Evolutionary conservation across 2,797 vertebrate species (phyloP).

Genomic region (Mustela erminea): DNA sequence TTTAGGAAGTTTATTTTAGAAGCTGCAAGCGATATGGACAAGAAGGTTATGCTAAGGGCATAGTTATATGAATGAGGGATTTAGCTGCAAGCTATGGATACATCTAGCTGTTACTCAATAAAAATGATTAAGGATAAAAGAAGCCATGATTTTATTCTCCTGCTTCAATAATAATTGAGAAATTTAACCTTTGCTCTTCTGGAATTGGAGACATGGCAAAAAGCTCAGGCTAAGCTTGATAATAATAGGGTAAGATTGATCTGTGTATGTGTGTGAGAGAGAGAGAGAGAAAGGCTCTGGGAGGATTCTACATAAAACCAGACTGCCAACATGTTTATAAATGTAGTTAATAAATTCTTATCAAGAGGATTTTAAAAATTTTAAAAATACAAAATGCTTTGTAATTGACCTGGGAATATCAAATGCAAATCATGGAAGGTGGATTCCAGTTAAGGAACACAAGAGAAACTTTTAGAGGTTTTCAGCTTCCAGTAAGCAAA

Average conservation of each 20-base stretch:
- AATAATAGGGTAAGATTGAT: not conserved
- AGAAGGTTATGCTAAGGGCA: not conserved
- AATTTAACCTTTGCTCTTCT: not conserved
- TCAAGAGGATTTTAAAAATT: not conserved
- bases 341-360: constrained; percentile 2
- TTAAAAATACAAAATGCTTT: not conserved
- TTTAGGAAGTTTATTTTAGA: constrained; percentile 5
- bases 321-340: not conserved
- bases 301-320: not conserved
- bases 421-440: not conserved
- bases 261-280: not conserved
- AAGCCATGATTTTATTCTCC: not conserved
- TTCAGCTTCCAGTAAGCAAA: not conserved
- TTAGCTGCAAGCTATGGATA: not conserved
- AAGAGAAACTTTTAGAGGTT: not conserved
- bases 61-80: not conserved
- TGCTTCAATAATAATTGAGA: not conserved
- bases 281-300: not conserved
- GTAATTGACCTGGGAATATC: not conserved
- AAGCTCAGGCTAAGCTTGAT: not conserved
- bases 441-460: not conserved
- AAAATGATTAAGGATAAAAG: constrained; percentile 30
- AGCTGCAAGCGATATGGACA: not conserved
- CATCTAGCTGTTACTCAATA: constrained; percentile 18
- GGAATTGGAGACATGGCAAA: not conserved